These are phyloP conservation scores for Actinostola sp. DNA, from an alignment of 92 coral and sea anemone genomes.

Conservation along the genomic window DNA sequence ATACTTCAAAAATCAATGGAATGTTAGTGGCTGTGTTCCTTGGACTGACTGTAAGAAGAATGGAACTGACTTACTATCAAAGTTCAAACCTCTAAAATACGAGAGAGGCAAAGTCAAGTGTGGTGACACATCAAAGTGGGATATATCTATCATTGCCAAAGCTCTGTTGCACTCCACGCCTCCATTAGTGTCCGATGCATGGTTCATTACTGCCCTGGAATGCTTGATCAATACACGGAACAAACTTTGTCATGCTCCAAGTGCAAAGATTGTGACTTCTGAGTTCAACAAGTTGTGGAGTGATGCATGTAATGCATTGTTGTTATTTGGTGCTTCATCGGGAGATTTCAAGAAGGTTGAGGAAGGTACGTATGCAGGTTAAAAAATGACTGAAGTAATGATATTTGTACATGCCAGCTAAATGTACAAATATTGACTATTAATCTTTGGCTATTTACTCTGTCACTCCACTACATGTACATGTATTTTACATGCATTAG, in stretches of 20 bases:
- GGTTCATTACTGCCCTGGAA: not conserved
- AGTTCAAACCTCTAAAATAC: not conserved
- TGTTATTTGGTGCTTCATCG: not conserved
- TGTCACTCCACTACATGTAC: no score
- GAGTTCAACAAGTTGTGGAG: not conserved
- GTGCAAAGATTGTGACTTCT: not conserved
- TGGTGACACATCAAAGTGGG: no score
- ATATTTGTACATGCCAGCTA: no score
- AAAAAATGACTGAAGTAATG: no score
- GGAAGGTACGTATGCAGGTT: no score
- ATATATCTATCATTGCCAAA: no score
- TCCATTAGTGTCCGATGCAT: not conserved
- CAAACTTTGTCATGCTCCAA: not conserved
- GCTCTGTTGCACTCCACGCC: not conserved
- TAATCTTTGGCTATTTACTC: no score
- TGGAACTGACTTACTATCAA: constrained; percentile 1
- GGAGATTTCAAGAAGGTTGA: constrained; percentile 5
- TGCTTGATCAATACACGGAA: no score
- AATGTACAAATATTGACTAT: no score
- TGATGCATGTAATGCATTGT: not conserved
- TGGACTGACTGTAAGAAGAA: constrained; percentile 6
- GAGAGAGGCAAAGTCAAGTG: constrained; percentile 6
- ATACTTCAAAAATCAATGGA: constrained; percentile 11
- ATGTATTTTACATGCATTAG: no score
- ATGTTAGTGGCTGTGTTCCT: not conserved